Evolutionary conservation across 2,113 vertebrate species (phyloP).

Genomic region (Chaenocephalus aceratus): DNA sequence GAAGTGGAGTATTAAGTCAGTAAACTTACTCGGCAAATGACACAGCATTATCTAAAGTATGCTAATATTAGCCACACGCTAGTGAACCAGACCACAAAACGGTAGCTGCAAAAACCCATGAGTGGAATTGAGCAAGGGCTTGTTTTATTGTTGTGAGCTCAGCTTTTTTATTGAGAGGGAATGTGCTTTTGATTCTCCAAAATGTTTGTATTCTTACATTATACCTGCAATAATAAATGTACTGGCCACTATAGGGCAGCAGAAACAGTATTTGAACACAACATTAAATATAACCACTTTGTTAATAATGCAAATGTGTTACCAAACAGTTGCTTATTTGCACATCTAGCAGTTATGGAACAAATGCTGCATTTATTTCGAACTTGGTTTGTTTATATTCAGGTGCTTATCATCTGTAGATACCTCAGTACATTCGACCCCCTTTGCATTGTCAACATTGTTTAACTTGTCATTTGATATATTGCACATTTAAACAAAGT

Average conservation of each 20-base stretch:
- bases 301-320: no score
- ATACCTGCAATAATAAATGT: background rate
- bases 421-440: background rate
- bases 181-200: background rate
- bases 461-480: background rate
- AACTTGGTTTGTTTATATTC: background rate
- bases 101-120: background rate
- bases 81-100: background rate
- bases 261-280: background rate
- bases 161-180: background rate
- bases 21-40: background rate
- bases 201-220: background rate
- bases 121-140: background rate
- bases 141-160: slow-evolving; percentile 25
- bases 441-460: background rate
- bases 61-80: background rate
- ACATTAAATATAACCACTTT: no score
- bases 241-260: background rate
- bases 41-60: background rate
- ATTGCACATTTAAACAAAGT: background rate
- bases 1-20: background rate
- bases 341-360: no score
- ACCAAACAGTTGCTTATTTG: background rate
- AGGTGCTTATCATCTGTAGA: background rate
- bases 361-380: background rate